phyloP scores from a whole-genome alignment of 2,113 vertebrate species.

The Euleptes europaea region DNA sequence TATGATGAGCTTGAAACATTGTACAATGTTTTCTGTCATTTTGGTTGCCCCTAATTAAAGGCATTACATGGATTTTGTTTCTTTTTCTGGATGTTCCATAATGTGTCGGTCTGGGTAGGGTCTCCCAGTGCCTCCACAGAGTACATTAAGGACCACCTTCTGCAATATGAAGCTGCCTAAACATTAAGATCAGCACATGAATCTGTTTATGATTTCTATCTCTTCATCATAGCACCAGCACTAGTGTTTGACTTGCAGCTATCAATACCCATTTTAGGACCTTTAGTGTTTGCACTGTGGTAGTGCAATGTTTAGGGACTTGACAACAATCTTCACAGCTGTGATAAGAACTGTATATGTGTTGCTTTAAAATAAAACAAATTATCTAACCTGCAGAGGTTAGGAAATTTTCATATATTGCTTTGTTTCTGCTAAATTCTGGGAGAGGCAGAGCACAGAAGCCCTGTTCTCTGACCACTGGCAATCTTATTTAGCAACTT shows the following conservation, averaged over 20 bases:
- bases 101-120: too few relatives aligned
- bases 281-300: neutral
- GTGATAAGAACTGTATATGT: neutral
- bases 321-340: neutral
- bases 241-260: neutral
- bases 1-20: too few relatives aligned
- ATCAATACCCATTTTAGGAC: neutral
- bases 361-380: neutral
- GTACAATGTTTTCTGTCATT: too few relatives aligned
- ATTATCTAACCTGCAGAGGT: neutral
- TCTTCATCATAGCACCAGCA: neutral
- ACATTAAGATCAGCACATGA: neutral
- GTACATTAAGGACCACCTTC: too few relatives aligned
- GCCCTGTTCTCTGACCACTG: neutral
- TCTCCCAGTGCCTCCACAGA: too few relatives aligned
- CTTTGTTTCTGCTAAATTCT: neutral
- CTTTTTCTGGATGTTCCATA: too few relatives aligned
- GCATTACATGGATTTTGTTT: too few relatives aligned
- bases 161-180: too few relatives aligned
- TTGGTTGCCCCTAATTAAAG: too few relatives aligned
- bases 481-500: neutral
- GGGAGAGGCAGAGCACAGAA: neutral
- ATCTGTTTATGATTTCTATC: neutral
- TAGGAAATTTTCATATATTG: neutral
- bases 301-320: neutral